phyloP scores from a whole-genome alignment of 2,797 vertebrate genomes.

The Halcyon badia region DNA sequence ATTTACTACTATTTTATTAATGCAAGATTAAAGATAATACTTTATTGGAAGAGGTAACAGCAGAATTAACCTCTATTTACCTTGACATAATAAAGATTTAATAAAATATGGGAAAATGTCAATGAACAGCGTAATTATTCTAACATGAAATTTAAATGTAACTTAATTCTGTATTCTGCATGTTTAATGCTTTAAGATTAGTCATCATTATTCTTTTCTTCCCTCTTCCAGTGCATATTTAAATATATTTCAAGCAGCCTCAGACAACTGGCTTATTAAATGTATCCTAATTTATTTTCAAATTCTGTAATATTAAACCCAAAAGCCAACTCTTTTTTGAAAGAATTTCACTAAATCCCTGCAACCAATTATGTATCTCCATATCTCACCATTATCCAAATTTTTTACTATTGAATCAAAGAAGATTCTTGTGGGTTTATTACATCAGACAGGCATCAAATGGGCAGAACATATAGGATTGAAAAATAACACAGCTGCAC shows the following conservation, averaged over 20 bases:
- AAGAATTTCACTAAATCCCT: background rate
- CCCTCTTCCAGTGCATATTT: slow-evolving; percentile 64
- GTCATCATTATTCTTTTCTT: slow-evolving; percentile 78
- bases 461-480: slow-evolving; percentile 76
- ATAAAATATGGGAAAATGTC: slow-evolving; percentile 83
- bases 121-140: slow-evolving; percentile 82
- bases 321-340: background rate
- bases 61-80: slow-evolving; percentile 85
- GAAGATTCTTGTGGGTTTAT: slow-evolving; percentile 78
- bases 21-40: slow-evolving; percentile 84
- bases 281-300: slow-evolving; percentile 68
- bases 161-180: slow-evolving; percentile 81
- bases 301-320: slow-evolving; percentile 52
- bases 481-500: slow-evolving; percentile 82
- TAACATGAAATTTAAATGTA: slow-evolving; percentile 83
- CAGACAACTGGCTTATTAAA: slow-evolving; percentile 71
- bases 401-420: slow-evolving; percentile 76
- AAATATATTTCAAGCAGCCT: slow-evolving; percentile 72
- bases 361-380: background rate
- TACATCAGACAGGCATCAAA: slow-evolving; percentile 83
- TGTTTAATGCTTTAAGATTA: slow-evolving; percentile 81
- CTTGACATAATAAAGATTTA: slow-evolving; percentile 84
- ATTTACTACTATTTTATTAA: slow-evolving; percentile 84
- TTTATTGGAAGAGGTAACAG: slow-evolving; percentile 79
- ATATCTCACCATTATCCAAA: slow-evolving; percentile 62